Evolutionary conservation across 2,888 invertebrate genomes (phyloP).

Genomic region (Willowsia nigromaculata): DNA sequence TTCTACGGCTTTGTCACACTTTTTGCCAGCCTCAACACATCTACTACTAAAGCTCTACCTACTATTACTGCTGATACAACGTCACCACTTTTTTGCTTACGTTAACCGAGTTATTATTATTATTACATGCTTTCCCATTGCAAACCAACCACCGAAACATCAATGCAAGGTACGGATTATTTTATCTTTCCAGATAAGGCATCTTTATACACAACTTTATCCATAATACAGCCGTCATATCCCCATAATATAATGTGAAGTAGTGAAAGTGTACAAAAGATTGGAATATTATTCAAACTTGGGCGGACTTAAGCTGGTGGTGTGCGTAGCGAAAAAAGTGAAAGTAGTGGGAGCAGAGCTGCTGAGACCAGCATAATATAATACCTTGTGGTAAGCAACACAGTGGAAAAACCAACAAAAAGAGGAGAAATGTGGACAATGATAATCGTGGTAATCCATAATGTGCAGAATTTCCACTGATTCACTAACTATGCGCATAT

Average conservation of each 20-base stretch:
- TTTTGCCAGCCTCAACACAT: background rate
- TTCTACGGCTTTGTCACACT: background rate
- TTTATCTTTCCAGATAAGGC: slow-evolving; percentile 24
- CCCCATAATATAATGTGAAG: background rate
- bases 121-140: slow-evolving; percentile 24
- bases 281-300: background rate
- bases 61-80: background rate
- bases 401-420: background rate
- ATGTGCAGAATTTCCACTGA: too few species aligned
- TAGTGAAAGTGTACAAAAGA: background rate
- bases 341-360: background rate
- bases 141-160: background rate
- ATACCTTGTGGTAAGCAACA: background rate
- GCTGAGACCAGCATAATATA: background rate
- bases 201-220: background rate
- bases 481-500: too few species aligned
- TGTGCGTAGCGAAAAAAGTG: background rate
- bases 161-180: background rate
- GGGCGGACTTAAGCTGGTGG: background rate
- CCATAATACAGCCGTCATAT: background rate
- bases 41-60: background rate
- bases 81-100: background rate
- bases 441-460: background rate
- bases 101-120: slow-evolving; percentile 38
- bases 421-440: background rate